Evolutionary conservation across 1,140 invertebrate genomes (phyloP), one percentile per base, ranked within the genome.

Genomic region (Linepithema humile): DNA sequence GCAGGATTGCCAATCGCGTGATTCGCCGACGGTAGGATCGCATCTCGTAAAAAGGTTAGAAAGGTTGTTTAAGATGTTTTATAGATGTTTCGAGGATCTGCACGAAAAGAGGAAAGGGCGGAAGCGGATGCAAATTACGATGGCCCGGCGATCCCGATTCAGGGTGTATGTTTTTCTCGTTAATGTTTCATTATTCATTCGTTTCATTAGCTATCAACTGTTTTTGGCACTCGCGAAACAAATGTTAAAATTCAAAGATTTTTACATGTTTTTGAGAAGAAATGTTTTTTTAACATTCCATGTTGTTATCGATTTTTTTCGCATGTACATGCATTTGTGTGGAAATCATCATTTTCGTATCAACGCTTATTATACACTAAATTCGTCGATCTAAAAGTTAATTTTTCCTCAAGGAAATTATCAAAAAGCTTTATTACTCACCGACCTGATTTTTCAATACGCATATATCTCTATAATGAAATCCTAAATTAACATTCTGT

Each of bases 1-100:
- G 89, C 86, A 23, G n/a, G 35, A 67, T 72, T 64, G 62, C 89
- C 89, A 89, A 87, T 90, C 67, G 48, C 15, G 53, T 29, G 53
- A 60, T 48, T 53, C 45, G 17, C 29, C 48, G 60, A 6, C 43
- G 26, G 6, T 77, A 88, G 85, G 85, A 40, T 64, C 62, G 86
- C 70, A 85, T 32, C 45, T 45, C n/a, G n/a, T 1, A 10, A 45
- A 43, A 40, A 35, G n/a, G 55, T n/a, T 23, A 15, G 6, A 12
- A 48, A n/a, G 12, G 3, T 64, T 77, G 7, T n/a, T 20, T 35
- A 35, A 40, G 23, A 10, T 55, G 23, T 20, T 4, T 55, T 35
- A 12, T 3, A 15, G 23, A 15, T 45, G 43, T 45, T 45, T 17
- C 17, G 9, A 26, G 50, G 15, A 2, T n/a, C 43, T 45, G 15